Conservation (phyloP, 2,888 invertebrate genomes). For the Diabrotica balteata region DNA sequence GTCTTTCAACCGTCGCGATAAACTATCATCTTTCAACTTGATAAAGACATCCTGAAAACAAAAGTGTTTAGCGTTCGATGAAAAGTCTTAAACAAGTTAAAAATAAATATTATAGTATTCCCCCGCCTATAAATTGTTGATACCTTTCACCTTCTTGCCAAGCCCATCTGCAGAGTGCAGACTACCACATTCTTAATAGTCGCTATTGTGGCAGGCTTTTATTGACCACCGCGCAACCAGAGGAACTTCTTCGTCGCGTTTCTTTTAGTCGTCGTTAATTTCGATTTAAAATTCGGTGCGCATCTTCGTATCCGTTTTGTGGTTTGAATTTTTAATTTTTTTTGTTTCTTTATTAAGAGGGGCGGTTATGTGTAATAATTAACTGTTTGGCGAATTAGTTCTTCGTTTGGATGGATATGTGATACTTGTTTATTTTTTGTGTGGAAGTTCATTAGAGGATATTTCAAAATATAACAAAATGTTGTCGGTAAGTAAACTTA, state of each 20-base stretch:
- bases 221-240: conserved; percentile 22
- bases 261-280: conserved; percentile 1
- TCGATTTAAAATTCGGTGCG: conserved; percentile 15
- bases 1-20: too few species aligned
- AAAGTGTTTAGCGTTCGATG: conserved; percentile 8
- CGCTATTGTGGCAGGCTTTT: conserved; percentile 36
- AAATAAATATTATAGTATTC: conserved; percentile 34
- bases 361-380: conserved; percentile 31
- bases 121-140: conserved; percentile 39
- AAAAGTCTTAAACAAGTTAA: conserved; percentile 25
- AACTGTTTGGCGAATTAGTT: conserved; percentile 33
- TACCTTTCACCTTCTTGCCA: conserved; percentile 48
- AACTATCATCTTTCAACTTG: too few species aligned
- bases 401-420: conserved; percentile 36
- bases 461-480: conserved; percentile 30
- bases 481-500: conserved; percentile 42
- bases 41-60: background rate
- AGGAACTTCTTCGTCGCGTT: conserved; percentile 22
- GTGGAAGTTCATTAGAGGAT: conserved; percentile 44
- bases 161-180: conserved; percentile 40
- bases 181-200: conserved; percentile 37
- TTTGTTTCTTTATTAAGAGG: conserved; percentile 25
- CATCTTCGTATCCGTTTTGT: conserved; percentile 25
- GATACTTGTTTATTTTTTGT: conserved; percentile 40
- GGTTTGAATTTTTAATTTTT: conserved; percentile 37